These are phyloP conservation scores for Ceramica pisi DNA, from an alignment of 2,888 invertebrate species.

Conservation along the genomic window DNA sequence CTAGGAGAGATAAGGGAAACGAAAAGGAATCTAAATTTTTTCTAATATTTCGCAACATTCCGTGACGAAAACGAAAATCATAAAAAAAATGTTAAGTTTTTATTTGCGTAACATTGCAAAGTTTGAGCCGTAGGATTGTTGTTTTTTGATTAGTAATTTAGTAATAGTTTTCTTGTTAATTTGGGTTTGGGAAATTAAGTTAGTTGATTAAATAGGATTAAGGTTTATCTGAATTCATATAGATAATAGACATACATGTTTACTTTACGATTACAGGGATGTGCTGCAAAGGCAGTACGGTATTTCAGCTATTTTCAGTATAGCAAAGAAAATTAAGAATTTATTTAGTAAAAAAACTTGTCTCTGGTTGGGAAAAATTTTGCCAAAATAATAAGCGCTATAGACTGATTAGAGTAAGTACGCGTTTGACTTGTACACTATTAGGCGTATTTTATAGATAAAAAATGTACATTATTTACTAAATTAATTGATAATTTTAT, in stretches of 20 bases:
- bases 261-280: constrained; percentile 90
- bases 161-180: constrained; percentile 88
- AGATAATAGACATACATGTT: constrained; percentile 86
- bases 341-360: constrained; percentile 80
- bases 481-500: constrained; percentile 84
- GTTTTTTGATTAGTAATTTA: constrained; percentile 89
- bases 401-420: constrained; percentile 91
- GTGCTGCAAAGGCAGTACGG: constrained; percentile 87
- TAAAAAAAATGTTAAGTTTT: constrained; percentile 87
- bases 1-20: constrained; percentile 73
- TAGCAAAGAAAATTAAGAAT: constrained; percentile 78
- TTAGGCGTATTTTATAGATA: constrained; percentile 90
- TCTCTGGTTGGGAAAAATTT: constrained; percentile 78
- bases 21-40: constrained; percentile 76
- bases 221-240: constrained; percentile 90
- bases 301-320: constrained; percentile 78
- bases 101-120: constrained; percentile 88
- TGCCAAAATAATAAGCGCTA: constrained; percentile 90
- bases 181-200: constrained; percentile 90
- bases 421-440: constrained; percentile 89
- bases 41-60: constrained; percentile 86
- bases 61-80: constrained; percentile 74
- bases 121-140: constrained; percentile 87
- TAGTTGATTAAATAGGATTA: constrained; percentile 88
- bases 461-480: constrained; percentile 88